A percentile compares a stretch with the other conserved stretches of the same genome.
These are phyloP conservation scores for Dermatemys mawii DNA, from an alignment of 2,113 vertebrate genomes.

Conservation along the genomic window DNA sequence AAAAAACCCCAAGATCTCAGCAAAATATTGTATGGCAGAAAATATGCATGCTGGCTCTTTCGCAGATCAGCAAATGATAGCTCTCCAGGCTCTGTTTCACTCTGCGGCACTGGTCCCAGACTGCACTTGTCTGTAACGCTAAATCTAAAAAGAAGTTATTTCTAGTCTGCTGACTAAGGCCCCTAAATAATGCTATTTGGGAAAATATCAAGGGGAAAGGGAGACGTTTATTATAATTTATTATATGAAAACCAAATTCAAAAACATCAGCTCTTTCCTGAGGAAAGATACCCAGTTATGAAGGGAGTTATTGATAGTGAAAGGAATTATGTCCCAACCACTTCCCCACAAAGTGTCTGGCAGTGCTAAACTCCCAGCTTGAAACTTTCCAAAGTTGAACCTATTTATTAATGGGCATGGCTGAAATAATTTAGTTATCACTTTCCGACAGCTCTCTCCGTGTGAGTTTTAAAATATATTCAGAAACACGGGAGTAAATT, in stretches of 20 bases:
- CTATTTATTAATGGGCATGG: neutral
- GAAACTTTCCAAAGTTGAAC: neutral
- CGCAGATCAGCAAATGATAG: neutral
- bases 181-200: neutral
- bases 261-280: neutral
- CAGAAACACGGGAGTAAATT: neutral
- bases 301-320: neutral
- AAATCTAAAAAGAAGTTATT: neutral
- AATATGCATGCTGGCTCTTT: neutral
- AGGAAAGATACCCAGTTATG: neutral
- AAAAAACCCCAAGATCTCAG: neutral
- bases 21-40: neutral
- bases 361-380: neutral
- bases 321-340: neutral
- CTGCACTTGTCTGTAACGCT: neutral
- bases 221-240: neutral
- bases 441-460: neutral
- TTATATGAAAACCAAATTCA: neutral
- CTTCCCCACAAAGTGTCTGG: neutral
- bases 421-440: neutral
- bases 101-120: neutral
- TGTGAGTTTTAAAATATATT: neutral
- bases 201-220: neutral
- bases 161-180: neutral
- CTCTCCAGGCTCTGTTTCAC: neutral